phyloP scores from a whole-genome alignment of 1,140 invertebrate species.

The Chlorops oryzae region DNA sequence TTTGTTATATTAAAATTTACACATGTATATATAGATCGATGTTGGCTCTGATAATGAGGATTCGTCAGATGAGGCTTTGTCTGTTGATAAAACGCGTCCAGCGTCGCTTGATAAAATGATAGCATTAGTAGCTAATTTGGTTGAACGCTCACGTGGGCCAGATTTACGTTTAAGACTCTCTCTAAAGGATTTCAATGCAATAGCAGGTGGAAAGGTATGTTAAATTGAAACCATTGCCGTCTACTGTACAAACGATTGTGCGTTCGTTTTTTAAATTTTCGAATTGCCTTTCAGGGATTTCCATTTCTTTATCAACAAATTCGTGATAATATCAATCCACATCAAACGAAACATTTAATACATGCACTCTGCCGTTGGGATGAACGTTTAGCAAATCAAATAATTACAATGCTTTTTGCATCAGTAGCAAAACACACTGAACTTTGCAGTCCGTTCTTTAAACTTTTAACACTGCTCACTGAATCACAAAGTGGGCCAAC shows the following conservation, averaged over 20 bases:
- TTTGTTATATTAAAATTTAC: neutral
- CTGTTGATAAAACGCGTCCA: constrained; percentile 67
- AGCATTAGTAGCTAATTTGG: constrained; percentile 75
- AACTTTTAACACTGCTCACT: constrained; percentile 72
- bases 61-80: constrained; percentile 51
- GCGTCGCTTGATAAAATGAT: constrained; percentile 95
- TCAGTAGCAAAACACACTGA: constrained; percentile 85
- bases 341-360: constrained; percentile 86
- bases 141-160: constrained; percentile 78
- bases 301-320: constrained; percentile 92
- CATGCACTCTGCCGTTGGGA: constrained; percentile 87
- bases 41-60: constrained; percentile 75
- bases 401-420: constrained; percentile 82
- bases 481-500: constrained; percentile 69
- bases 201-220: constrained; percentile 75
- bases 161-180: constrained; percentile 69
- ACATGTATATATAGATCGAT: constrained; percentile 50
- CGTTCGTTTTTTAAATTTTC: constrained; percentile 14
- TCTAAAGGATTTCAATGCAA: constrained; percentile 70
- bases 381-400: constrained; percentile 75
- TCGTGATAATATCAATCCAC: constrained; percentile 83
- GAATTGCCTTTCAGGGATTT: constrained; percentile 62
- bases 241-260: no score
- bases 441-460: constrained; percentile 84
- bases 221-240: neutral